Percentiles rank a stretch among this genome's conserved stretches.
phyloP scores from a whole-genome alignment of 1,140 invertebrate species.

The Drosophila varians region DNA sequence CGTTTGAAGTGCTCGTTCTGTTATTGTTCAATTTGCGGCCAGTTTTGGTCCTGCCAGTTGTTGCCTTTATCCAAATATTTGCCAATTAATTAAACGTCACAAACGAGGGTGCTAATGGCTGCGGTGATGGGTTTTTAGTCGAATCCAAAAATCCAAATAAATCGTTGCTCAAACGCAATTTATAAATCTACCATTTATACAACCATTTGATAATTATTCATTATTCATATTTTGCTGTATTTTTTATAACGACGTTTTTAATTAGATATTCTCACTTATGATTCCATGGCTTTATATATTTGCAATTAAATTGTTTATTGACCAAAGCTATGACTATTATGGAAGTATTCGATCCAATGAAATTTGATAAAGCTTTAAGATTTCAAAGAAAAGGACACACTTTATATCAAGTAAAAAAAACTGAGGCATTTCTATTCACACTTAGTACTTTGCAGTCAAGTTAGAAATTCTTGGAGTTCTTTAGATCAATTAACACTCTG shows the following conservation, averaged over 20 bases:
- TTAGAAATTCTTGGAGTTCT: constrained; percentile 21
- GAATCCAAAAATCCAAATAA: constrained; percentile 32
- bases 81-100: constrained; percentile 56
- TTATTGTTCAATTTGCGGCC: constrained; percentile 58
- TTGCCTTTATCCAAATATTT: constrained; percentile 60
- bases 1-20: constrained; percentile 43
- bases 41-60: constrained; percentile 25
- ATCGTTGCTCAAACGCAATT: constrained; percentile 24
- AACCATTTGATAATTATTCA: constrained; percentile 15
- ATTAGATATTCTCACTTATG: constrained; percentile 31
- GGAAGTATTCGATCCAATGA: no score
- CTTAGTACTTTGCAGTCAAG: not conserved
- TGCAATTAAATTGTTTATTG: constrained; percentile 7
- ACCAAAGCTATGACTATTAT: not conserved
- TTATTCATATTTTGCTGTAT: constrained; percentile 14
- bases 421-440: not conserved
- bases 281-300: constrained; percentile 5
- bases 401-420: not conserved
- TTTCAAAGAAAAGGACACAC: not conserved
- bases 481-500: constrained; percentile 38
- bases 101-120: constrained; percentile 17
- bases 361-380: not conserved
- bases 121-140: constrained; percentile 8
- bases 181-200: not conserved
- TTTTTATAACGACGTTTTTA: constrained; percentile 10